A percentile compares a stretch with the other conserved stretches of the same genome.
Conservation (phyloP, 2,797 vertebrate genomes). For the Moxostoma hubbsi region DNA sequence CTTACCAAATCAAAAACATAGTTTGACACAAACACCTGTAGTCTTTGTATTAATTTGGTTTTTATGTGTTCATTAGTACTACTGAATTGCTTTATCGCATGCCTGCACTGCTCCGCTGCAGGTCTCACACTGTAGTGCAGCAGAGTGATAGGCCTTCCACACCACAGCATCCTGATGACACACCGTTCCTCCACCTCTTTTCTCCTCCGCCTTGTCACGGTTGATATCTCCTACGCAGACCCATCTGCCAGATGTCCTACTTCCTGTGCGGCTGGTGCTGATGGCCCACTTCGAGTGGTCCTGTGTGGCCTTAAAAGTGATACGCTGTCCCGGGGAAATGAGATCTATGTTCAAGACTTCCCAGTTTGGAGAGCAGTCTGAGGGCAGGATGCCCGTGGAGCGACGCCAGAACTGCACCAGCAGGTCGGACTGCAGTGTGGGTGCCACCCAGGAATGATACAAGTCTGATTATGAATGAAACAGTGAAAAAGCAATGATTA, state of each 20-base stretch:
- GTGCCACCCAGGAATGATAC: constrained; percentile 88
- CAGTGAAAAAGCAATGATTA: neutral
- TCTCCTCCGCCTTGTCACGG: constrained; percentile 80
- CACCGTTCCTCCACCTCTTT: constrained; percentile 84
- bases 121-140: constrained; percentile 73
- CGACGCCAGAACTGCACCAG: constrained; percentile 88
- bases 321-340: constrained; percentile 64
- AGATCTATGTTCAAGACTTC: constrained; percentile 78
- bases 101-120: constrained; percentile 57
- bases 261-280: constrained; percentile 61
- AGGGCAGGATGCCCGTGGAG: constrained; percentile 76
- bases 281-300: constrained; percentile 95
- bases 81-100: constrained; percentile 54
- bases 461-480: constrained; percentile 77
- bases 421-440: constrained; percentile 79
- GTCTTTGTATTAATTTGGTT: neutral
- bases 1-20: neutral
- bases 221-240: constrained; percentile 91
- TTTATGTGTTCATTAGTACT: constrained; percentile 48
- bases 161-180: constrained; percentile 76
- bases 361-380: constrained; percentile 81
- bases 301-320: constrained; percentile 70
- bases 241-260: constrained; percentile 71
- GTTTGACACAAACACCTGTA: neutral
- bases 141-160: constrained; percentile 86